These are phyloP conservation scores for Hystrix cristata DNA, from an alignment of 2,113 vertebrate species.

Conservation along the genomic window DNA sequence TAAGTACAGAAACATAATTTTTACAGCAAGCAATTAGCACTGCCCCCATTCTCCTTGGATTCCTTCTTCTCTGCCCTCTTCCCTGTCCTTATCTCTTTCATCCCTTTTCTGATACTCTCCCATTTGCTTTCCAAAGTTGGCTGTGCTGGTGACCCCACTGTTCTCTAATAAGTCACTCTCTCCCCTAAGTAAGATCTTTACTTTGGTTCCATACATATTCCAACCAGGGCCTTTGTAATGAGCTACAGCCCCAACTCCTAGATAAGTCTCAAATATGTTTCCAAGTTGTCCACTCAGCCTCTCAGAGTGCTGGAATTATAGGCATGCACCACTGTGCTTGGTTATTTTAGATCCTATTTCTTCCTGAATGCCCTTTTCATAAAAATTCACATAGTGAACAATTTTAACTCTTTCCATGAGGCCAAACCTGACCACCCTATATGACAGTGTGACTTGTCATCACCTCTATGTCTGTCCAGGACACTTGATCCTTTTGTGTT, in stretches of 20 bases:
- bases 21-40: not conserved
- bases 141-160: not conserved
- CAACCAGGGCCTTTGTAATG: too few species aligned
- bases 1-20: not conserved
- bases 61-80: not conserved
- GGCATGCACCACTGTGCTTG: too few species aligned
- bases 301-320: too few species aligned
- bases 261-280: too few species aligned
- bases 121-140: not conserved
- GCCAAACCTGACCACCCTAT: not conserved
- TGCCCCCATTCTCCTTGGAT: too few species aligned
- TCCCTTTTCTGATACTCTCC: not conserved
- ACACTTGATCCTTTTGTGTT: not conserved
- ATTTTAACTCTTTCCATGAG: not conserved
- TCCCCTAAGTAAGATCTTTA: not conserved
- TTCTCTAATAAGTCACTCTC: not conserved
- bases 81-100: not conserved
- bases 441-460: not conserved
- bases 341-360: not conserved
- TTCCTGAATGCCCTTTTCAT: not conserved
- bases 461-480: not conserved
- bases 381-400: not conserved
- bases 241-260: too few species aligned
- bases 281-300: too few species aligned
- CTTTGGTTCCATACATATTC: not conserved